phyloP scores from a whole-genome alignment of 2,113 vertebrate species.

The Paramisgurnus dabryanus region DNA sequence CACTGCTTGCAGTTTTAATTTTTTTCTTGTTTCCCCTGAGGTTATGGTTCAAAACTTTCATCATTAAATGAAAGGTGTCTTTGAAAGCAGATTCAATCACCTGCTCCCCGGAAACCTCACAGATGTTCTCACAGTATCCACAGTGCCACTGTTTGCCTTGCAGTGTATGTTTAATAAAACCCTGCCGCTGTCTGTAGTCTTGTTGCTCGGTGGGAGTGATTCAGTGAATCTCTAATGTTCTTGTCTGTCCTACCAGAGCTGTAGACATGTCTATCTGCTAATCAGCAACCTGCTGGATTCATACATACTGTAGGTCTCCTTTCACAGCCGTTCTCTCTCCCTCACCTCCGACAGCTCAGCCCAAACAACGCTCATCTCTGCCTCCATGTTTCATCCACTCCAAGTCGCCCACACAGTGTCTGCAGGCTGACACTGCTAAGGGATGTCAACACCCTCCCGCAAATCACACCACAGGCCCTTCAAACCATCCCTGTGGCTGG shows the following conservation, averaged over 20 bases:
- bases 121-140: too few species aligned
- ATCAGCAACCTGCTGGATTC: slow-evolving; percentile 33
- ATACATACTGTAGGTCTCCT: not conserved
- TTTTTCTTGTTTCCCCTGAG: not conserved
- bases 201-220: not conserved
- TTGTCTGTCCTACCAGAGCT: not conserved
- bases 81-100: not conserved
- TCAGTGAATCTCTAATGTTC: not conserved
- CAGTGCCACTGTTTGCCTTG: not conserved
- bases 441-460: slow-evolving; percentile 5
- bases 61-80: not conserved
- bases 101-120: too few species aligned
- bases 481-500: not conserved
- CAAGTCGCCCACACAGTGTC: slow-evolving; percentile 29
- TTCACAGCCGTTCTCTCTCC: slow-evolving; percentile 17
- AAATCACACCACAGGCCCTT: slow-evolving; percentile 6
- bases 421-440: slow-evolving; percentile 29
- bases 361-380: slow-evolving; percentile 22
- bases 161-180: not conserved
- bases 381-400: slow-evolving; percentile 27
- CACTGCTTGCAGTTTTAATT: too few species aligned
- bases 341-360: slow-evolving; percentile 23
- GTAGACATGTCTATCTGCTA: slow-evolving; percentile 24
- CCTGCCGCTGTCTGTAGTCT: not conserved
- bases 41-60: slow-evolving; percentile 4